Base-by-base conservation (phyloP, 2,113 vertebrate species). In the Ceyx melanurus region DNA sequence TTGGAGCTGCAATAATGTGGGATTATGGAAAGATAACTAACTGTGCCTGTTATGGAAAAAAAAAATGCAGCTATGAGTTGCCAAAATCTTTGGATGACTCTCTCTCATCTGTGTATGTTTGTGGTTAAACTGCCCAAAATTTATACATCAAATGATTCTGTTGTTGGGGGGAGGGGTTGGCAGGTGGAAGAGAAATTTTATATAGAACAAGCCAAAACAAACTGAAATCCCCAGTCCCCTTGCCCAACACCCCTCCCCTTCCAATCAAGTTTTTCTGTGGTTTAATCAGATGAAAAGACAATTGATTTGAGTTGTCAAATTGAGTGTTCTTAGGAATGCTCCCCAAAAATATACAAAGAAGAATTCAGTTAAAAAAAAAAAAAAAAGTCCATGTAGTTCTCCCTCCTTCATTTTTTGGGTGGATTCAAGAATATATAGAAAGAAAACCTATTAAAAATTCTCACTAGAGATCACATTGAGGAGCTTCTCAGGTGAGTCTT, bases 191-290 rank as follows among this genome's bases (percentile, higher is more conserved):
- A 50, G 31, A 71, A 82, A 82, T 50, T 67, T 58, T 57, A 70
- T 5, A 48, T 8, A 35, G 51, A 57, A 11, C 8, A 18, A 68
- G 13, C 10, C 65, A 64, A 81, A 71, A 31, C 37, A 77, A 86
- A 16, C 14, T 25, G 6, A 76, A 50, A 3, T 4, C 29, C 51
- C 23, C n/a, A 3, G 10, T 29, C 45, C 46, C 15, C 1, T 0
- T 43, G 15, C 13, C 13, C 18, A 37, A 37, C 11, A 14, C 7
- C 6, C 4, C 8, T 5, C 8, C 2, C 6, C 19, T 43, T 35
- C 26, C 56, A 15, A 16, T 50, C 54, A 10, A 17, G 11, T 16
- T 45, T 43, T 80, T 66, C 37, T 29, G 6, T 37, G 20, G 9
- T 81, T 84, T 37, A 45, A 26, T 40, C 61, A 40, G 33, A 53